Evolutionary conservation across 2,113 vertebrate species (phyloP), one percentile per base, ranked within the genome.

Genomic region (Esox niger): DNA sequence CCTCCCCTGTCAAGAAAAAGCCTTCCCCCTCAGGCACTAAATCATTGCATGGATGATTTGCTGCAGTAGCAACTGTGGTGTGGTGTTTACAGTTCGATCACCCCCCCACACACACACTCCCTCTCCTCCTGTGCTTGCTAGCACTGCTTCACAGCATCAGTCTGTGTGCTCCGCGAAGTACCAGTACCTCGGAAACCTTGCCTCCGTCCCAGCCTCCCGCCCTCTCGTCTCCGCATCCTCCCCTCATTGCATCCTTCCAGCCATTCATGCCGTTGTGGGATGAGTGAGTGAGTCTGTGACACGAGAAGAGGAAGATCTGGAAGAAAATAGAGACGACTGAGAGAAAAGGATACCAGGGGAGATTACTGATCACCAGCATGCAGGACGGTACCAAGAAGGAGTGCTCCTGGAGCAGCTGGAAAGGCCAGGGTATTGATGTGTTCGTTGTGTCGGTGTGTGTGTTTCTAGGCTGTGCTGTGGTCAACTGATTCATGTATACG

Each of bases 341-440:
- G 82, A 82, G 81, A 83, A 75, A 56, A 72, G 70, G 71, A 76
- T 80, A 62, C 58, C 17, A 64, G 54, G 56, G 56, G 25, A 73
- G 64, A 77, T 26, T 81, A 69, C 30, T 29, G 74, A 80, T 7
- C 80, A 86, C 84, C 94, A 91, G 89, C 85, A 99, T 99, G 97
- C 96, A 98, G 95, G 95, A 97, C 78, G 91, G 93, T 79, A 93
- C 92, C 86, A 97, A 95, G 95, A 33, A 96, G 94, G 96, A 96
- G 68, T 92, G 95, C 88, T 91, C 94, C 71, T 97, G 95, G 95
- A 98, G 93, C 94, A 89, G 93, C 91, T 99, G 97, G 96, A 98
- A 93, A 90, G 94, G 95, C 90, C 95, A 97, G 93, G 97, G 97
- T 99, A 97, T 84, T 80, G 71, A 77, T 10, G 15, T 23, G 61